Evolutionary conservation across 2,113 vertebrate species (phyloP), one percentile per base, ranked within the genome.

Genomic region (Vombatus ursinus): DNA sequence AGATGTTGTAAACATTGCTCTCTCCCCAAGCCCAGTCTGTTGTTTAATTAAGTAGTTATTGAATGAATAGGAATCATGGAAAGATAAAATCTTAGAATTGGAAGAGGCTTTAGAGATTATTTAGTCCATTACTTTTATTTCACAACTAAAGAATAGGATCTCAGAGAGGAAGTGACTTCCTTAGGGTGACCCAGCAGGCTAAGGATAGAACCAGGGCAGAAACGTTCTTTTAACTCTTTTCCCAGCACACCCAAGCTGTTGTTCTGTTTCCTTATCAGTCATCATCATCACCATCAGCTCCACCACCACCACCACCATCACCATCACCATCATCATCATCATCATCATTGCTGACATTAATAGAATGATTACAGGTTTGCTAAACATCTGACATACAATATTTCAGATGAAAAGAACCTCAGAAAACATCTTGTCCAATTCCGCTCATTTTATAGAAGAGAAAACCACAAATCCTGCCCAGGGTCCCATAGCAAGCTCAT

Each of bases 381-480:
- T 84, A 44, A 84, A 44, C 5, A 44, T 44, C 68, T 84, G 2
- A 44, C 68, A n/a, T 22, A 44, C 16, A 44, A 0, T n/a, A 44
- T n/a, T 84, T 84, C 37, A 22, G 5, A 19, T 44, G 68, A 84
- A 84, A 84, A 84, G 5, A 84, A 23, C n/a, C 68, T 84, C 37
- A 84, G n/a, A 84, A 44, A 44, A 44, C 0, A n/a, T 22, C 8
- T 57, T 0, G 0, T 31, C n/a, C 68, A 44, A 8, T 31, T 0
- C 68, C 68, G 1, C 14, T 19, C 16, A 84, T 2, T 84, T 44
- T 84, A 44, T 44, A n/a, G n/a, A 84, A 44, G 68, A 44, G 68
- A 16, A 44, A 44, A 44, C 3, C 68, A 84, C n/a, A 44, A 84
- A 22, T 61, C 68, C 44, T 44, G 37, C 26, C 16, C 37, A 16